phyloP scores from a whole-genome alignment of 2,888 invertebrate species.

The Thymelicus sylvestris region DNA sequence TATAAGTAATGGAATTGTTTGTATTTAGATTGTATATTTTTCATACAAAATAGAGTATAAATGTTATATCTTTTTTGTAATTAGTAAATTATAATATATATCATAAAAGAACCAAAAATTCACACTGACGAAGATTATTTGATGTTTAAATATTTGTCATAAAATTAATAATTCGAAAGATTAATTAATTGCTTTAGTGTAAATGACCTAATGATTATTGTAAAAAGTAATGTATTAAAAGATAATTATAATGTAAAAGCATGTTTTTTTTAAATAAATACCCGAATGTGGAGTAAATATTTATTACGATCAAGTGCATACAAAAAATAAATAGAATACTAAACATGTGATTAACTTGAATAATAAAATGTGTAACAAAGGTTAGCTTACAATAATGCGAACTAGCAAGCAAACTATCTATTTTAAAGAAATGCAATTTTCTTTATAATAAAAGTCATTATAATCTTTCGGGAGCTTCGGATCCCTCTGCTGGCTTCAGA shows the following conservation, averaged over 20 bases:
- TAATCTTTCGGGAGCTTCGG: constrained; percentile 66
- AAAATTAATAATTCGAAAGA: neutral
- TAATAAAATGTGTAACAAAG: constrained; percentile 33
- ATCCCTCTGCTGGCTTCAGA: constrained; percentile 80
- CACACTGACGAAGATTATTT: too few relatives aligned
- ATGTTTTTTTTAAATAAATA: constrained; percentile 41
- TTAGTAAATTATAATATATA: too few relatives aligned
- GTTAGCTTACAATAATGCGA: constrained; percentile 41
- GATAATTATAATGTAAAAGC: constrained; percentile 1
- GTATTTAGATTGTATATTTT: neutral
- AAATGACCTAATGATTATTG: constrained; percentile 7
- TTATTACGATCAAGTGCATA: constrained; percentile 64
- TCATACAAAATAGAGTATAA: too few relatives aligned
- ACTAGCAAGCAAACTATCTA: constrained; percentile 38
- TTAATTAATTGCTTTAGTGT: neutral
- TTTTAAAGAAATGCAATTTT: constrained; percentile 40
- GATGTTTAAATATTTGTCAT: too few relatives aligned
- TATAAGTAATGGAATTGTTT: neutral
- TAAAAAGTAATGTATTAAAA: constrained; percentile 1
- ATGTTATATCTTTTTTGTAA: too few relatives aligned
- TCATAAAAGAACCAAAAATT: too few relatives aligned
- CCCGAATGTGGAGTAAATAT: constrained; percentile 58
- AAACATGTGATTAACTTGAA: constrained; percentile 50
- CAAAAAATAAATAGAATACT: constrained; percentile 75
- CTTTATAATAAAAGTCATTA: constrained; percentile 24